These are phyloP conservation scores for Myiothlypis coronata DNA, from an alignment of 2,797 vertebrate species.

Conservation along the genomic window DNA sequence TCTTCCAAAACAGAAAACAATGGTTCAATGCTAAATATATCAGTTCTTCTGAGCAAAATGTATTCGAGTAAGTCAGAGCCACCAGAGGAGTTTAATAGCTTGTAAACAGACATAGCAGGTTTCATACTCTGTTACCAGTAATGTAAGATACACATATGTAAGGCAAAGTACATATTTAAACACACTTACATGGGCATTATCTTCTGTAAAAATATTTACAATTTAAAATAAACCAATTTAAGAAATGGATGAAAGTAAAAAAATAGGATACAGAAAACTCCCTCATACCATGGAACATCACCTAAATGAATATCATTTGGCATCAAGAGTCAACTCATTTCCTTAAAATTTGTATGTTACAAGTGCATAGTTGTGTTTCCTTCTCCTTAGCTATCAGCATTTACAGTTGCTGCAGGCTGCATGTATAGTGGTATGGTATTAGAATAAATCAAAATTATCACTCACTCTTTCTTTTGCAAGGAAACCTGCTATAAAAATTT, in stretches of 20 bases:
- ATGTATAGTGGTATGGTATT: slow-evolving; percentile 59
- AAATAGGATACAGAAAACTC: slow-evolving; percentile 70
- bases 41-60: slow-evolving; percentile 40
- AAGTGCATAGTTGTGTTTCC: slow-evolving; percentile 78
- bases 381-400: slow-evolving; percentile 39
- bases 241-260: slow-evolving; percentile 66
- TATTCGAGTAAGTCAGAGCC: slow-evolving; percentile 42
- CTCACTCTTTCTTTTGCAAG: slow-evolving; percentile 51
- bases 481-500: slow-evolving; percentile 59
- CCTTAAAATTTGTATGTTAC: slow-evolving; percentile 69
- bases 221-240: slow-evolving; percentile 70
- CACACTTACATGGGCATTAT: slow-evolving; percentile 72
- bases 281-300: slow-evolving; percentile 64
- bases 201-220: slow-evolving; percentile 73
- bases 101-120: slow-evolving; percentile 68
- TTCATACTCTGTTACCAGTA: slow-evolving; percentile 65
- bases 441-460: slow-evolving; percentile 41
- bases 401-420: slow-evolving; percentile 64
- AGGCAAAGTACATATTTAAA: slow-evolving; percentile 77
- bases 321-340: slow-evolving; percentile 66
- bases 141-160: slow-evolving; percentile 70
- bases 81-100: slow-evolving; percentile 61
- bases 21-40: slow-evolving; percentile 33
- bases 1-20: slow-evolving; percentile 54
- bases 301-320: slow-evolving; percentile 69